These are phyloP conservation scores for Harpagifer antarcticus DNA, from an alignment of 2,797 vertebrate genomes.

Conservation along the genomic window DNA sequence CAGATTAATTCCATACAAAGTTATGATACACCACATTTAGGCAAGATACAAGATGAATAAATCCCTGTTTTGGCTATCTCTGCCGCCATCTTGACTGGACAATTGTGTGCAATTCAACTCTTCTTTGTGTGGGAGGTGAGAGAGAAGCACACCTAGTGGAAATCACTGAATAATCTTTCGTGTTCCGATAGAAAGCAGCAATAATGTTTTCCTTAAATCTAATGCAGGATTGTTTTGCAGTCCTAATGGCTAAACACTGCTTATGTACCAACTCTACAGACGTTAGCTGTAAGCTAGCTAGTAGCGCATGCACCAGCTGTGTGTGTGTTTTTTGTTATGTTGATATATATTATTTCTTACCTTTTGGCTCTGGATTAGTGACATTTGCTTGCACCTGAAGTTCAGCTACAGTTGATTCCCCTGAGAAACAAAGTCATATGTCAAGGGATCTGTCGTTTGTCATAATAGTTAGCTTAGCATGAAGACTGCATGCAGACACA, in stretches of 20 bases:
- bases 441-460: not conserved
- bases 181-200: not conserved
- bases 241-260: not conserved
- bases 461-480: not conserved
- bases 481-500: too few species aligned
- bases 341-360: constrained; percentile 40
- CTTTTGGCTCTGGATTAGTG: not conserved
- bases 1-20: too few species aligned
- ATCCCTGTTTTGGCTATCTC: too few species aligned
- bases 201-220: not conserved
- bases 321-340: not conserved
- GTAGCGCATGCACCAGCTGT: not conserved
- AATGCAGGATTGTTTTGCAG: not conserved
- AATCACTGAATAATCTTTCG: too few species aligned
- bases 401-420: not conserved
- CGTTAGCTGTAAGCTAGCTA: not conserved
- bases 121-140: too few species aligned
- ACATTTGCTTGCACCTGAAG: constrained; percentile 12
- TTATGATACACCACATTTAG: too few species aligned
- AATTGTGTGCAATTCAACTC: too few species aligned
- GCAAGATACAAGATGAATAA: too few species aligned
- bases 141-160: too few species aligned
- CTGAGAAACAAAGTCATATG: constrained; percentile 40
- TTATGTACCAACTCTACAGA: too few species aligned
- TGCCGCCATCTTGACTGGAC: too few species aligned